phyloP scores from a whole-genome alignment of 1,140 invertebrate species.

The Chymomyza costata region DNA sequence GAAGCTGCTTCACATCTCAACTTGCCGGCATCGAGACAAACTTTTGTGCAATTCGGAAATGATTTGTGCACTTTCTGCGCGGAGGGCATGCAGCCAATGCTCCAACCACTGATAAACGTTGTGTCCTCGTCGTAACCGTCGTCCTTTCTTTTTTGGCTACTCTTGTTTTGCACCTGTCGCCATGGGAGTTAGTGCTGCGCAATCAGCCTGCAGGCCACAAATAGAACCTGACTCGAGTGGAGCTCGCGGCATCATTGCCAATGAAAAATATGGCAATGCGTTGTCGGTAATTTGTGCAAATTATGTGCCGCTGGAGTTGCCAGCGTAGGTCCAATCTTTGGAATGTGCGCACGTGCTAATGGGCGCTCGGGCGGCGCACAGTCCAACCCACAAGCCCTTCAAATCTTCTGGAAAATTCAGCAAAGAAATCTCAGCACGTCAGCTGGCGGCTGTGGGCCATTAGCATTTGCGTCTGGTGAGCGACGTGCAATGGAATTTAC shows the following conservation, averaged over 20 bases:
- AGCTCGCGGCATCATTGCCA: conserved; percentile 55
- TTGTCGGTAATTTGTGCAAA: conserved; percentile 66
- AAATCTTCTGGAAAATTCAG: conserved; percentile 31
- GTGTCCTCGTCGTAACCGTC: conserved; percentile 43
- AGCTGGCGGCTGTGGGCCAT: conserved; percentile 45
- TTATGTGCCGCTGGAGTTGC: conserved; percentile 52
- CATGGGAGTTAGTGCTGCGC: conserved; percentile 4
- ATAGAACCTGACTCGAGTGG: conserved; percentile 39
- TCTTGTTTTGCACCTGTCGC: conserved; percentile 63
- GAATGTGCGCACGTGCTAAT: conserved; percentile 67
- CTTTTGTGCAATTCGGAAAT: conserved; percentile 68
- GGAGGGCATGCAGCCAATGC: conserved; percentile 8
- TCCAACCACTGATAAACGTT: conserved; percentile 46
- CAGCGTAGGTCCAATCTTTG: conserved; percentile 32
- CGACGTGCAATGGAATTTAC: conserved; percentile 46
- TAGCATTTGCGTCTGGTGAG: conserved; percentile 45
- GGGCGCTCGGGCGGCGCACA: conserved; percentile 26
- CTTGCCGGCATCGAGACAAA: conserved; percentile 47
- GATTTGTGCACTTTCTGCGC: conserved; percentile 66
- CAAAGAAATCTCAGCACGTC: conserved; percentile 46
- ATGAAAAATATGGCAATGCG: conserved; percentile 59
- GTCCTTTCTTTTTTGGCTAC: conserved; percentile 23
- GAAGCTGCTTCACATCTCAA: conserved; percentile 30
- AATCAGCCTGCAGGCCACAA: conserved; percentile 23
- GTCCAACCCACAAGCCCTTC: conserved; percentile 37